phyloP scores from a whole-genome alignment of 2,888 invertebrate genomes.

The Trachelus tabidus region DNA sequence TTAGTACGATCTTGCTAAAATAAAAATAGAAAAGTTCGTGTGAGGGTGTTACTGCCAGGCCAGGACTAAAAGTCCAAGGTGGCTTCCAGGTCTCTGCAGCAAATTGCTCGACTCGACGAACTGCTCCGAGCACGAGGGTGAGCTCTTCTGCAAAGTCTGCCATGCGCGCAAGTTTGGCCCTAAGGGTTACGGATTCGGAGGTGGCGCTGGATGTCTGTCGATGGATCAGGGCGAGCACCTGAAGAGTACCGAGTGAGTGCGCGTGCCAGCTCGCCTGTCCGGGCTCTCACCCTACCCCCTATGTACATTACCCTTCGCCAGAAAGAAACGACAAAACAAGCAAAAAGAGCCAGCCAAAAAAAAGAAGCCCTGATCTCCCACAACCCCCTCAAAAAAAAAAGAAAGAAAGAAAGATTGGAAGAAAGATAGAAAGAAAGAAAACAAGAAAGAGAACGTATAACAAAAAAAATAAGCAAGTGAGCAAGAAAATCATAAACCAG shows the following conservation, averaged over 20 bases:
- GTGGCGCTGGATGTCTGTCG: constrained; percentile 96
- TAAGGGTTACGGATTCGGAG: constrained; percentile 98
- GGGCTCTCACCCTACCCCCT: constrained; percentile 63
- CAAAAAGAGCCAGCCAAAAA: constrained; percentile 3
- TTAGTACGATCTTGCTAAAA: background rate
- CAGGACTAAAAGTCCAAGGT: background rate
- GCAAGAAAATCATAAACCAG: background rate
- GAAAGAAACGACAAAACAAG: background rate
- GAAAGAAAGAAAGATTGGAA: constrained; percentile 7
- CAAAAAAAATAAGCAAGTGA: background rate
- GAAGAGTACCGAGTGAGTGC: constrained; percentile 80
- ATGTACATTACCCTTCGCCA: constrained; percentile 33
- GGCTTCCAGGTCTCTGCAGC: constrained; percentile 86
- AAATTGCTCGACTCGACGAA: constrained; percentile 99
- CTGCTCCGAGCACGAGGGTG: constrained; percentile 96
- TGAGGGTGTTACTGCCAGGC: background rate
- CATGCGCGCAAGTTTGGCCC: constrained; percentile 98
- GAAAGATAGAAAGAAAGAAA: constrained; percentile 1
- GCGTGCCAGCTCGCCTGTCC: constrained; percentile 45
- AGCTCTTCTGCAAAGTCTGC: constrained; percentile 97
- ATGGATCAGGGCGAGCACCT: constrained; percentile 96
- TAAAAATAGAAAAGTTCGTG: background rate
- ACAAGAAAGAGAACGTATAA: background rate
- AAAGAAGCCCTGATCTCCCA: constrained; percentile 18
- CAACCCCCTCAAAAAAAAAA: constrained; percentile 22